A percentile compares a stretch with the other conserved stretches of the same genome.
Evolutionary conservation across 2,113 vertebrate genomes (phyloP).

Genomic region (Tapirus terrestris): DNA sequence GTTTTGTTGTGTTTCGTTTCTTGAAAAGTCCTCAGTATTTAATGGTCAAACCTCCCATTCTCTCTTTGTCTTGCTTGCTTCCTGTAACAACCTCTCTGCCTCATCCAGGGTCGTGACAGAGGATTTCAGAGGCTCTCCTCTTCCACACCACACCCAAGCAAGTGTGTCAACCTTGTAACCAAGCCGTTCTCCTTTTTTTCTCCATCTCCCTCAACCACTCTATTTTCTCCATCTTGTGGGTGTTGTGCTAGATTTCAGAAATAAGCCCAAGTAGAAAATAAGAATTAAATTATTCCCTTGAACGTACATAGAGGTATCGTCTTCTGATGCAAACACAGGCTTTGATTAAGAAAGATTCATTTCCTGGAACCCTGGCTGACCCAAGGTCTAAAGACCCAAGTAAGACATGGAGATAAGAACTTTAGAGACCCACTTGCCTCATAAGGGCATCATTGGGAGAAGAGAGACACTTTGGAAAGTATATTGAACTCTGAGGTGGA

Average conservation of each 20-base stretch:
- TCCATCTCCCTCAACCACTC: neutral
- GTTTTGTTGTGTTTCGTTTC: neutral
- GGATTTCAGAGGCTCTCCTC: neutral
- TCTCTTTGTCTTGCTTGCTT: neutral
- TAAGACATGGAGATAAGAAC: neutral
- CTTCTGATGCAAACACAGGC: neutral
- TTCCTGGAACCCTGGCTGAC: neutral
- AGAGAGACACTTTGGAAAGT: neutral
- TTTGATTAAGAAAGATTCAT: neutral
- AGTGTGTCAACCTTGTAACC: neutral
- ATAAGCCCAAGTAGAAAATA: constrained; percentile 28
- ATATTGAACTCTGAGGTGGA: neutral
- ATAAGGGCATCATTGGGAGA: neutral
- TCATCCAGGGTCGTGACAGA: neutral
- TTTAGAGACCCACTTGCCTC: neutral
- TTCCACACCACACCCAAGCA: neutral
- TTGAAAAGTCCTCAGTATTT: neutral
- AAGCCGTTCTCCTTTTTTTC: neutral
- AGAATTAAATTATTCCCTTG: neutral
- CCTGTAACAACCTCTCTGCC: neutral
- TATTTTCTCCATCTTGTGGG: constrained; percentile 42
- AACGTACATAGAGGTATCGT: neutral
- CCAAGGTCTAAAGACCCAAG: neutral
- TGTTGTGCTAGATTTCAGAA: constrained; percentile 42
- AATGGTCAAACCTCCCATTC: neutral